Base-by-base conservation (phyloP, 2,113 vertebrate species). In the Strix uralensis region DNA sequence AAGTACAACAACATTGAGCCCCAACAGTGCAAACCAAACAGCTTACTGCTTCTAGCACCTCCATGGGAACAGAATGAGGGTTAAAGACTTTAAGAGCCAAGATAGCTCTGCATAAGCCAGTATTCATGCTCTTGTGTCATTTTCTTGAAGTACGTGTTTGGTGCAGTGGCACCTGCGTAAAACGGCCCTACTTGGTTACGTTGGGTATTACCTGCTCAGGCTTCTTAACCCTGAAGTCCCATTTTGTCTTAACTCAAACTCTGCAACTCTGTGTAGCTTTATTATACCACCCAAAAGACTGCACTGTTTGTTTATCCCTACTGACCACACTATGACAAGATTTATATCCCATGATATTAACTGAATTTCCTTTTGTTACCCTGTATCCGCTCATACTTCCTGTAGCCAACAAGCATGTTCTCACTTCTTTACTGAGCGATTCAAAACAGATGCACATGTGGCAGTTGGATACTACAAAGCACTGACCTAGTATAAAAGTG, bases 351-450 rank as follows among this genome's bases (percentile, higher is more conserved):
- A 44, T 13, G 16, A 7, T 19, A 90, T 30, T 42, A 71, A 80
- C 10, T 42, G 44, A 69, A 93, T 75, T 65, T 63, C 44, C 15
- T 77, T 87, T 27, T 40, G 23, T 87, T 89, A n/a, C 34, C 11
- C 27, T 2, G 0, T 27, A 82, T 30, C 26, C 1, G 1, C 20
- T 82, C 22, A 1, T 26, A 44, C 29, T 44, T 81, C 44, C n/a
- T 17, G 16, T 4, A 84, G 38, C 5, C 6, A 85, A 30, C 5
- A 69, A 59, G 12, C 36, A 75, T 0, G 0, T 47, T 69, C 40
- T 77, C 30, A n/a, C 29, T 59, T 88, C 42, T 91, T 88, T 40
- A 65, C 44, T 46, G 21, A n/a, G 26, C 49, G 59, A 25, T 10
- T 85, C 38, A 75, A 72, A 91, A 51, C 29, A 74, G 27, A 65